phyloP scores from a whole-genome alignment of 2,888 invertebrate genomes.

The Thelaira solivaga region DNA sequence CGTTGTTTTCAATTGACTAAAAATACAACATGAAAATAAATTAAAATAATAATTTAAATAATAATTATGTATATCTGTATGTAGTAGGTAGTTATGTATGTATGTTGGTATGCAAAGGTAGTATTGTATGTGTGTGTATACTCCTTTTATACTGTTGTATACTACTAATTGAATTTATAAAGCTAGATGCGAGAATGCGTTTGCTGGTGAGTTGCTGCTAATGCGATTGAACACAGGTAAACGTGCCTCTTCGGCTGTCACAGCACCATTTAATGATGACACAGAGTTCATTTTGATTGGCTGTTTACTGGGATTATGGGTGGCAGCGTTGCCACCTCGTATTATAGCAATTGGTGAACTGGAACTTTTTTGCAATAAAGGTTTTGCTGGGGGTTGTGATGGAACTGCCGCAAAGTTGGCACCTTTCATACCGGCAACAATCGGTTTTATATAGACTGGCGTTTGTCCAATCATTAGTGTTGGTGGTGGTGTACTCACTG shows the following conservation, averaged over 20 bases:
- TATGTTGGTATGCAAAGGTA: too few species aligned
- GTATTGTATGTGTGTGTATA: too few species aligned
- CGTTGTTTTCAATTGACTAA: too few species aligned
- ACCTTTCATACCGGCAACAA: constrained; percentile 23
- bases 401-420: constrained; percentile 1
- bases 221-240: constrained; percentile 89
- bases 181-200: constrained; percentile 71
- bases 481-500: constrained; percentile 75
- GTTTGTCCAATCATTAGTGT: constrained; percentile 63
- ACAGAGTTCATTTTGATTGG: constrained; percentile 64
- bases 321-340: constrained; percentile 29
- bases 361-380: constrained; percentile 71
- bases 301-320: constrained; percentile 51
- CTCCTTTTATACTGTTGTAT: too few species aligned
- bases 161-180: constrained; percentile 65
- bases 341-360: constrained; percentile 68
- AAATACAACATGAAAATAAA: too few species aligned
- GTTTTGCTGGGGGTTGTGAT: constrained; percentile 65
- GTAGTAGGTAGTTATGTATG: too few species aligned
- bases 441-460: constrained; percentile 49
- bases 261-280: constrained; percentile 64
- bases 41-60: too few species aligned
- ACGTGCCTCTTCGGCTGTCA: constrained; percentile 79
- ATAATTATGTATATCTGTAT: too few species aligned
- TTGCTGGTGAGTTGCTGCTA: constrained; percentile 78